phyloP scores from a whole-genome alignment of 1,140 invertebrate genomes.

The Plectus sambesii region DNA sequence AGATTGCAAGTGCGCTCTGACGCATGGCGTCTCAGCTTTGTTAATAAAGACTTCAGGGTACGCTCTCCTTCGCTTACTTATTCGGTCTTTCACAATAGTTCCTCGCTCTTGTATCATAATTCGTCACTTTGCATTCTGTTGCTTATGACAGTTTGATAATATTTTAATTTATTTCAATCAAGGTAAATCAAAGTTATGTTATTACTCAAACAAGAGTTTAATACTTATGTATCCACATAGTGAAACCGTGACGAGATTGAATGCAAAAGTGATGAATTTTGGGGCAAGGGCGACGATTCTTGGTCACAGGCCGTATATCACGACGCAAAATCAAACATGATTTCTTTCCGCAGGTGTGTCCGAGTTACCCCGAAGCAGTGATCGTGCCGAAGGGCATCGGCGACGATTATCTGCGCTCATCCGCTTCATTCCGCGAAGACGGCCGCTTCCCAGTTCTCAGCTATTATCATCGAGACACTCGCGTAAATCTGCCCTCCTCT shows the following conservation, averaged over 20 bases:
- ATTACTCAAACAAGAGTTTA: too few relatives aligned
- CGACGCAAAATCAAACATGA: neutral
- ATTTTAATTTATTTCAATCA: too few relatives aligned
- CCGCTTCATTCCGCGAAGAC: constrained; percentile 75
- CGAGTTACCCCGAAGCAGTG: constrained; percentile 68
- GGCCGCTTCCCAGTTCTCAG: constrained; percentile 87
- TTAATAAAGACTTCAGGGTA: constrained; percentile 85
- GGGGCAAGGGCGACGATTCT: too few relatives aligned
- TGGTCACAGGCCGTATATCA: too few relatives aligned
- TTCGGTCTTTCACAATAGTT: too few relatives aligned
- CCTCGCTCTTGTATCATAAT: too few relatives aligned
- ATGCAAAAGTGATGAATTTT: too few relatives aligned
- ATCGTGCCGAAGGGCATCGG: constrained; percentile 83
- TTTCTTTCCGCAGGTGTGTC: constrained; percentile 60
- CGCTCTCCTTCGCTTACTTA: too few relatives aligned
- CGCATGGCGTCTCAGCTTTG: constrained; percentile 80
- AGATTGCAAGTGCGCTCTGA: constrained; percentile 61
- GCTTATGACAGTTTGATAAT: constrained; percentile 2
- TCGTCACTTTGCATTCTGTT: constrained; percentile 60
- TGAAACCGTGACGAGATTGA: too few relatives aligned
- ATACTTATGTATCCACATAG: too few relatives aligned
- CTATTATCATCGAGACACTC: constrained; percentile 76
- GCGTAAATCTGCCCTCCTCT: constrained; percentile 52
- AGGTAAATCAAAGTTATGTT: too few relatives aligned
- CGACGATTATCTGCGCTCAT: constrained; percentile 71